These are phyloP conservation scores for Salvator merianae DNA, from an alignment of 2,113 vertebrate genomes.

Conservation along the genomic window DNA sequence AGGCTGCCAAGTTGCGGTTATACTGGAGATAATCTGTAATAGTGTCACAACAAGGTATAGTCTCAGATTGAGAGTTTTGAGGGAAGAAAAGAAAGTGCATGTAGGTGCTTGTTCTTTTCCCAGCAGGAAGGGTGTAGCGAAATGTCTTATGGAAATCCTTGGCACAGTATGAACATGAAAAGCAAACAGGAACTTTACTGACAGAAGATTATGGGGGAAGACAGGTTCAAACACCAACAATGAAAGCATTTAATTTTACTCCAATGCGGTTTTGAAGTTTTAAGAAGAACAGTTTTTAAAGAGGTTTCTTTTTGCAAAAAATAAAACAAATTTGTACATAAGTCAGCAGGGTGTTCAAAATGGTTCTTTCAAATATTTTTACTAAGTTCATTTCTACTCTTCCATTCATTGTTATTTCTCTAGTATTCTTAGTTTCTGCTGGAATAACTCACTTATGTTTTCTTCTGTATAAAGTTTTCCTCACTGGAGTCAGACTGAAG, in stretches of 20 bases:
- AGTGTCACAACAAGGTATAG: too few relatives aligned
- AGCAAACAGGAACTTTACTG: neutral
- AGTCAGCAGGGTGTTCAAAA: slow-evolving; percentile 32
- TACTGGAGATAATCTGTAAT: too few relatives aligned
- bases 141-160: neutral
- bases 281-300: slow-evolving; percentile 47
- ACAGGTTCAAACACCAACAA: slow-evolving; percentile 5
- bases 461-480: neutral
- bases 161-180: fast-evolving
- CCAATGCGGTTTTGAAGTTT: slow-evolving; percentile 51
- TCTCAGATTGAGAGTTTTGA: neutral
- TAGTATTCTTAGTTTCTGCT: neutral
- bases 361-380: slow-evolving; percentile 25
- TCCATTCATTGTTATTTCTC: neutral
- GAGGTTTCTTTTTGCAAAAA: slow-evolving; percentile 4
- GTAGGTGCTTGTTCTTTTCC: neutral
- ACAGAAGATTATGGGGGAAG: neutral
- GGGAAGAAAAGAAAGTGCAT: neutral
- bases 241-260: slow-evolving; percentile 50
- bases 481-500: slow-evolving; percentile 18
- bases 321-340: slow-evolving; percentile 35
- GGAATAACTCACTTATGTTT: neutral
- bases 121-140: neutral
- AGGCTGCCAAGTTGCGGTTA: too few relatives aligned
- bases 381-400: neutral